Conservation (phyloP, 1,140 invertebrate genomes). For the Pygmarrhopalites habei region DNA sequence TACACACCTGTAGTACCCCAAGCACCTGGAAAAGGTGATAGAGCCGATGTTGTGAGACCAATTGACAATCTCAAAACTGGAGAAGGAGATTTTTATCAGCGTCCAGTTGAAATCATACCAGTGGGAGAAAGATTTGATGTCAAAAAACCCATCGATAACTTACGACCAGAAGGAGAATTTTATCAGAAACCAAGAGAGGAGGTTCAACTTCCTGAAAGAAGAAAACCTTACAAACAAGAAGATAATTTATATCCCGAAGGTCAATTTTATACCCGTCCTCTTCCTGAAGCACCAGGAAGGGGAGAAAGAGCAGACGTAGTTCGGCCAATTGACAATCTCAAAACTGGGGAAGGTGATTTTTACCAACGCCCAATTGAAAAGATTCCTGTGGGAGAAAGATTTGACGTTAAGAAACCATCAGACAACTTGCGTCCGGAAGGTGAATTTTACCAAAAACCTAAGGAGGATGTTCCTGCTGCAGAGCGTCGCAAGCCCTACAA, state of each 20-base stretch:
- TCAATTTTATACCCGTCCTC: conserved; percentile 32
- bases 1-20: conserved; percentile 39
- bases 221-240: conserved; percentile 43
- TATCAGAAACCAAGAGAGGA: conserved; percentile 20
- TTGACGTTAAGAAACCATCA: conserved; percentile 38
- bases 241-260: conserved; percentile 41
- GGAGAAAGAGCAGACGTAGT: conserved; percentile 48
- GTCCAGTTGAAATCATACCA: conserved; percentile 16
- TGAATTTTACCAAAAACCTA: conserved; percentile 29
- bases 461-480: conserved; percentile 3
- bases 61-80: conserved; percentile 44
- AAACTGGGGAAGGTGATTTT: conserved; percentile 46
- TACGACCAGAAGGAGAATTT: conserved; percentile 47
- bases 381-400: conserved; percentile 8
- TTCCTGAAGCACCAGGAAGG: conserved; percentile 36
- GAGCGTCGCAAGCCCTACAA: conserved; percentile 41
- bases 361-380: conserved; percentile 37
- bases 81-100: conserved; percentile 10
- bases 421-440: conserved; percentile 47
- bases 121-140: conserved; percentile 45
- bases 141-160: conserved; percentile 53
- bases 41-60: conserved; percentile 51
- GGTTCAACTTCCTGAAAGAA: conserved; percentile 43
- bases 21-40: conserved; percentile 45
- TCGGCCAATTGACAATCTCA: conserved; percentile 45